Conservation (phyloP, 1,140 invertebrate species). For the Physella acuta region DNA sequence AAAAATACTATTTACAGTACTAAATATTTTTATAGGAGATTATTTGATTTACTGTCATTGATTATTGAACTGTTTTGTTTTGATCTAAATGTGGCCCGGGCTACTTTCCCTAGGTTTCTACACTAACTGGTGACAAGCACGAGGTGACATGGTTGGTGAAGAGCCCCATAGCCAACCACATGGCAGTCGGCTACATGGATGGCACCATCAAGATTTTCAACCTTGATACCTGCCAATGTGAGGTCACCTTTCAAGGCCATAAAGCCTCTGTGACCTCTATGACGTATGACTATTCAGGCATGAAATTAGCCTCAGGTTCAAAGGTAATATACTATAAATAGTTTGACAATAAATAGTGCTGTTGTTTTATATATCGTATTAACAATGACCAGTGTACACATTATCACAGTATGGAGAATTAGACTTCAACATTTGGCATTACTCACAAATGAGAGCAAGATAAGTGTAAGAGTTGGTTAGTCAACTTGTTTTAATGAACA, state of each 20-base stretch:
- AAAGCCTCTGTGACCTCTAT: conserved; percentile 81
- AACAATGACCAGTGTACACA: no score
- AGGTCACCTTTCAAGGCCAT: conserved; percentile 84
- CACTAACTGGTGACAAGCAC: conserved; percentile 71
- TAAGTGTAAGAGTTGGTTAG: no score
- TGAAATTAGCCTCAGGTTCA: conserved; percentile 81
- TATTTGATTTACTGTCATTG: neutral
- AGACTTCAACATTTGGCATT: no score
- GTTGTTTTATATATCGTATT: no score
- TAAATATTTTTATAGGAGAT: conserved; percentile 7
- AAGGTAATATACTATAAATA: no score
- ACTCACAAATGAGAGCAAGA: no score
- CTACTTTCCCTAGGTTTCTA: conserved; percentile 46
- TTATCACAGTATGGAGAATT: no score
- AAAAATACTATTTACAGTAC: neutral
- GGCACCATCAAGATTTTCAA: conserved; percentile 81
- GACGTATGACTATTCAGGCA: conserved; percentile 77
- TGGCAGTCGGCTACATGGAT: conserved; percentile 90
- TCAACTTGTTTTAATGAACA: no score
- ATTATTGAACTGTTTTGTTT: neutral
- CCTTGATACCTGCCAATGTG: conserved; percentile 66
- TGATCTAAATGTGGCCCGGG: neutral
- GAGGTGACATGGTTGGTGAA: conserved; percentile 73
- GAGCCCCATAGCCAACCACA: conserved; percentile 72
- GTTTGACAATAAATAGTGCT: no score